Base-by-base conservation (phyloP, 2,113 vertebrate genomes). In the Lepidothrix coronata region DNA sequence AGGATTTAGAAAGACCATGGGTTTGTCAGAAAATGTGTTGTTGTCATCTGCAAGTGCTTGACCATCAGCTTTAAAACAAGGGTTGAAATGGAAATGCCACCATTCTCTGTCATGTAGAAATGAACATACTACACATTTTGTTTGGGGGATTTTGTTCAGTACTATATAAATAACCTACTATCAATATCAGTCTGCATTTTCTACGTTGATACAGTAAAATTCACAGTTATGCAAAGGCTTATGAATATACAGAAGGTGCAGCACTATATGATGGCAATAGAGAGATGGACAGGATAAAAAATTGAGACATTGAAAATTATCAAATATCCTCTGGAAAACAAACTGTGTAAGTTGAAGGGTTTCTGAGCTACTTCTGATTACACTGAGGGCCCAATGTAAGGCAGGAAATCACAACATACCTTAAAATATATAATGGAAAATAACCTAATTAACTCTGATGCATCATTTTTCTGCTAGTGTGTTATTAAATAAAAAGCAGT, bases 321-420 rank as follows among this genome's bases (percentile, higher is more conserved):
- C 19, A 55, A 51, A 68, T 57, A 62, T 37, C 2, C 14, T 86
- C 35, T 84, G 23, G 19, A 72, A 86, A 92, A 84, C 28, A 92
- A 85, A 72, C 62, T 94, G 54, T 88, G 71, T 57, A 91, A 94
- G 67, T 96, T 94, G 88, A 94, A 95, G 55, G 31, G 28, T 61
- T 71, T 72, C 33, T 78, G 35, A 16, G 6, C 92, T 78, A 54
- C 6, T 71, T 77, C 14, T 63, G 0, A 59, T 77, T 63, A 43
- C 10, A 27, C 17, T 0, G 0, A 65, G 9, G 23, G 33, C 10
- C 28, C 44, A 41, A 1, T 67, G 33, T 33, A 81, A 90, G 35
- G n/a, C 41, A 70, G 23, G 22, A 86, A 62, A 73, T 41, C 27
- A 59, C 12, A 82, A 20, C 6, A 8, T 67, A 39, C 12, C 8